phyloP scores from a whole-genome alignment of 1,140 invertebrate species.

The Calephelis virginiensis region DNA sequence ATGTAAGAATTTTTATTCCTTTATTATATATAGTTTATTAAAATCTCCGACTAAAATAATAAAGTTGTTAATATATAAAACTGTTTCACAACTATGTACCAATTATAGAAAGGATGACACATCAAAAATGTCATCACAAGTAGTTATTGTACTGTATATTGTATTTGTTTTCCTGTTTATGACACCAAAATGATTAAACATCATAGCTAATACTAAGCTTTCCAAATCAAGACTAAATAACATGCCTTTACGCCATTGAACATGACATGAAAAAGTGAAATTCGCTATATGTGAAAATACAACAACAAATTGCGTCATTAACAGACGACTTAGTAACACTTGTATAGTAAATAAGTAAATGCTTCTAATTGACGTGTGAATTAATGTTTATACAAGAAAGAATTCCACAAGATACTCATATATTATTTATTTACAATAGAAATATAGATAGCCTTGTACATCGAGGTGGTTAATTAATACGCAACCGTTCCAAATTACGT shows the following conservation, averaged over 20 bases:
- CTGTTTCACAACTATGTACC: too few relatives aligned
- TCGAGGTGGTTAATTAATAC: conserved; percentile 21
- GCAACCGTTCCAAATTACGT: conserved; percentile 44
- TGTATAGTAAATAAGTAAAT: background rate
- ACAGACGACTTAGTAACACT: background rate
- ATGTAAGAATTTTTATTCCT: too few relatives aligned
- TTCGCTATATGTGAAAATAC: background rate
- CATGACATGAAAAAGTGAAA: conserved; percentile 5
- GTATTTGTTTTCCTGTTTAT: conserved; percentile 2
- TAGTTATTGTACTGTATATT: too few relatives aligned
- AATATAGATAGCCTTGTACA: conserved; percentile 1
- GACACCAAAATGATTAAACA: background rate
- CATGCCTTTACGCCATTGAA: background rate
- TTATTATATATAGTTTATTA: too few relatives aligned
- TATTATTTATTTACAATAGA: conserved; percentile 7
- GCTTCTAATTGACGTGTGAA: background rate
- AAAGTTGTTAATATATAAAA: too few relatives aligned
- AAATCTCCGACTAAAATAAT: too few relatives aligned
- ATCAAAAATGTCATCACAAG: too few relatives aligned
- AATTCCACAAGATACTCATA: background rate
- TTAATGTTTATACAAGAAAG: conserved; percentile 8
- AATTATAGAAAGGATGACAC: too few relatives aligned
- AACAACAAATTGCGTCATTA: conserved; percentile 10
- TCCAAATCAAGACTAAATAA: background rate
- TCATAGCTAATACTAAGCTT: background rate